Base-by-base conservation (phyloP, 2,113 vertebrate genomes). In the Elephas maximus region DNA sequence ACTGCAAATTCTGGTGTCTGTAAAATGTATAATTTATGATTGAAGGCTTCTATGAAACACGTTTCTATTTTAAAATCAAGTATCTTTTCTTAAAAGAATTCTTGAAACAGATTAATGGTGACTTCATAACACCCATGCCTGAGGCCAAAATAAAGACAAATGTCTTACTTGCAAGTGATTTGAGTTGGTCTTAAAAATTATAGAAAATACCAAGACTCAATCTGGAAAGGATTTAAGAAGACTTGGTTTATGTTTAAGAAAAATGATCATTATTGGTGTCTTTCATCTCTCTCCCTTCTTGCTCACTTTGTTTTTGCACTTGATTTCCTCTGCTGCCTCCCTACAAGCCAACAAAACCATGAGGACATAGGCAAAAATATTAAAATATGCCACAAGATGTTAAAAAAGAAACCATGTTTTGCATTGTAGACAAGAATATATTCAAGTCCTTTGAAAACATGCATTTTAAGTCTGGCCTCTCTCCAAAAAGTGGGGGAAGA, bases 141-240 rank as follows among this genome's bases (percentile, higher is more conserved):
- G 80, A 28, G 37, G 78, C 48, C 92, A 98, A 98, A 97, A 57
- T 94, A 96, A 98, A 97, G 44, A 96, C 79, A 97, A 96, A 97
- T 95, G 79, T 86, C 91, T 97, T 69, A 65, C 69, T 95, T 97
- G 57, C 95, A 95, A 96, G 97, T 82, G 67, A 91, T 78, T 97
- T 90, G 65, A 95, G 53, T 91, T 94, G 88, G 94, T 96, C 73
- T 86, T 94, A 69, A 96, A 96, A 93, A 60, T 12, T 83, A 33
- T 93, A 94, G 84, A 73, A 76, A 80, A 44, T 26, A 84, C 79
- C 60, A 97, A 95, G 28, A 67, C 23, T 88, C 91, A 97, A 73
- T 94, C 77, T 97, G 97, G 95, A 96, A 98, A 97, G 44, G 11
- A 89, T 95, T 98, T 97, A 21, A 78, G n/a, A 88, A 98, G 79